Base-by-base conservation (phyloP, 2,797 vertebrate genomes). In the Craterocephalus amniculus region DNA sequence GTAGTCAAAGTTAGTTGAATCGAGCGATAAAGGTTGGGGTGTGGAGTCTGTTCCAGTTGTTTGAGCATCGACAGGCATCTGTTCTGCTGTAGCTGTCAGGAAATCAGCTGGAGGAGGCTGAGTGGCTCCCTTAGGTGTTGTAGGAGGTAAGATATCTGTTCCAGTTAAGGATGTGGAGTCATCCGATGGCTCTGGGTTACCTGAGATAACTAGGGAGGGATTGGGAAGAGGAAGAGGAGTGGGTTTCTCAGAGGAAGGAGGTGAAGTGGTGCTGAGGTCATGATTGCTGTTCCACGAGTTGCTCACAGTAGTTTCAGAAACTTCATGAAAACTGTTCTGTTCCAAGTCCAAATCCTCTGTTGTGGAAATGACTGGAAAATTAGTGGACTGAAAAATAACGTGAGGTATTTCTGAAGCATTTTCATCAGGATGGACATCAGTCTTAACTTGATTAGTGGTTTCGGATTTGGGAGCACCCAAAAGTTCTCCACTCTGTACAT, bases 131-230 rank as follows among this genome's bases (percentile, higher is more conserved):
- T 81, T 72, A 18, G 54, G 63, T 62, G 67, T 63, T 61, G 79
- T 74, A 70, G 71, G 87, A 89, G 87, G 83, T 87, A 75, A 56
- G 63, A 67, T 66, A 64, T 83, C 82, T 77, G 76, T 85, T 91
- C 88, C 89, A 88, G 86, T 81, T 81, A 72, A 48, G 36, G 78
- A 78, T 52, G 72, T 74, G 67, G 75, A 61, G 58, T 71, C 79
- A 34, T 72, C 58, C 27, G 86, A 83, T 70, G 70, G 74, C 70
- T 66, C 43, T 56, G 13, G 76, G 55, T 79, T 84, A 84, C 84
- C 88, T 89, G 91, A 88, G 88, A 49, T 77, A 13, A 52, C 40
- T 38, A 61, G 31, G 70, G 43, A 52, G 13, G 79, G 64, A 74
- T 45, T 1, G 0, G 4, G 24, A 0, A 6, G 3, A 35, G 4